Evolutionary conservation across 2,113 vertebrate species (phyloP).

Genomic region (Podarcis muralis): DNA sequence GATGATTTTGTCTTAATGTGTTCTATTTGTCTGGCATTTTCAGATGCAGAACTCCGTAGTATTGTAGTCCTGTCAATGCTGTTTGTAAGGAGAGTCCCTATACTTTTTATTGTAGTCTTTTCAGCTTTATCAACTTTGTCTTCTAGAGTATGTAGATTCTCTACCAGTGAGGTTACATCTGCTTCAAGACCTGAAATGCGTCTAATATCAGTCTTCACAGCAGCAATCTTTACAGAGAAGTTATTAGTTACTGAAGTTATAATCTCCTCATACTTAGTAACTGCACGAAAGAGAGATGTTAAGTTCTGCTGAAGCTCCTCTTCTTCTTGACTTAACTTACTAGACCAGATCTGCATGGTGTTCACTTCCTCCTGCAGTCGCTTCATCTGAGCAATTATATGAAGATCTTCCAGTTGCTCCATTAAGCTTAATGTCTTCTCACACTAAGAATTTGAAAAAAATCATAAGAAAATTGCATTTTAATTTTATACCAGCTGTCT

Average conservation of each 20-base stretch:
- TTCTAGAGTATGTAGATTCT: conserved; percentile 80
- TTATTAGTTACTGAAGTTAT: conserved; percentile 79
- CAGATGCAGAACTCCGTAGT: conserved; percentile 79
- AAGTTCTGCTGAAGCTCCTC: conserved; percentile 78
- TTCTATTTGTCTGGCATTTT: conserved; percentile 79
- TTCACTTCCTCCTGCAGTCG: conserved; percentile 78
- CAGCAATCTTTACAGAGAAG: conserved; percentile 76
- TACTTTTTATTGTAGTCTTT: conserved; percentile 79
- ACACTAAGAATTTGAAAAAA: conserved; percentile 80
- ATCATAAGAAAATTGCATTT: conserved; percentile 26
- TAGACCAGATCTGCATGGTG: conserved; percentile 78
- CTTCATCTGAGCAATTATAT: conserved; percentile 74
- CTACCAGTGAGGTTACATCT: conserved; percentile 80
- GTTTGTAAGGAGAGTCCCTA: conserved; percentile 84
- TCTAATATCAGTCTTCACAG: conserved; percentile 89
- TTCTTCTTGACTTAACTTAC: conserved; percentile 72
- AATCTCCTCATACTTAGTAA: conserved; percentile 78
- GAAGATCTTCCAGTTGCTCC: conserved; percentile 74
- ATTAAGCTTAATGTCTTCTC: conserved; percentile 76
- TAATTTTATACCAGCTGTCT: conserved; percentile 4
- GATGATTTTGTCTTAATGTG: conserved; percentile 72
- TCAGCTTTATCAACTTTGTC: conserved; percentile 81
- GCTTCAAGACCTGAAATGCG: conserved; percentile 89
- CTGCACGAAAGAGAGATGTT: conserved; percentile 73
- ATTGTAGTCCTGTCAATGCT: conserved; percentile 87